These are phyloP conservation scores for Cheirogaleus major DNA, from an alignment of 2,797 vertebrate genomes.

Conservation along the genomic window DNA sequence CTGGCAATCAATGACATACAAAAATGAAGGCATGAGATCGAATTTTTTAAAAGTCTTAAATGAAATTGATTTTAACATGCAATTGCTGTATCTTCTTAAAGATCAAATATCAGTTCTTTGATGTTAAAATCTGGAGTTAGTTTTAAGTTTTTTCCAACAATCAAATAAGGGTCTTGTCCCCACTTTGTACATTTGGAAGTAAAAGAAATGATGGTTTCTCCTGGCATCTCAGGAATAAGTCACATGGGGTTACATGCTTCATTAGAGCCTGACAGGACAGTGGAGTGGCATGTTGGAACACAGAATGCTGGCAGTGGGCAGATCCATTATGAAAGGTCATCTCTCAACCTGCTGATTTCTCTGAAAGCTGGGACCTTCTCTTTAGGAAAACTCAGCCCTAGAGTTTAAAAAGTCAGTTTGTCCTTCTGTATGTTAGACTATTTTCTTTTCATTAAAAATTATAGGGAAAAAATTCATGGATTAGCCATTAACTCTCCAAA, in stretches of 20 bases:
- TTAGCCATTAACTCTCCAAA: not conserved
- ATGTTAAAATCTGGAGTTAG: slow-evolving; percentile 70
- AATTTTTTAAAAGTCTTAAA: slow-evolving; percentile 31
- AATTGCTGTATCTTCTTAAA: slow-evolving; percentile 18
- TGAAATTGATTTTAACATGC: slow-evolving; percentile 43
- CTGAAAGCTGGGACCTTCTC: slow-evolving; percentile 48
- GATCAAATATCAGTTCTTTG: slow-evolving; percentile 63
- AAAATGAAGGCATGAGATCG: slow-evolving; percentile 47
- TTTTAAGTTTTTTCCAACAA: slow-evolving; percentile 73
- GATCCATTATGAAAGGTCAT: slow-evolving; percentile 61
- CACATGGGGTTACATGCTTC: slow-evolving; percentile 75
- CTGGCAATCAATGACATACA: slow-evolving; percentile 54
- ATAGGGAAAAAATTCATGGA: not conserved
- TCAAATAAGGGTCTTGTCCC: slow-evolving; percentile 72
- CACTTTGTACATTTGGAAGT: slow-evolving; percentile 80
- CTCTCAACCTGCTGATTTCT: slow-evolving; percentile 61
- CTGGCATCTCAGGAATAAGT: slow-evolving; percentile 76
- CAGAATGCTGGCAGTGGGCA: slow-evolving; percentile 53
- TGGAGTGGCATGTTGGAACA: slow-evolving; percentile 54
- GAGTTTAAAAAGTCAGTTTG: slow-evolving; percentile 39
- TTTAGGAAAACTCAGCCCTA: slow-evolving; percentile 70
- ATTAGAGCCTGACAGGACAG: slow-evolving; percentile 80
- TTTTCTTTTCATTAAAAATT: slow-evolving; percentile 1
- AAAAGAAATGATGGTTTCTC: slow-evolving; percentile 80
- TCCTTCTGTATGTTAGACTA: not conserved